Evolutionary conservation across 1,140 invertebrate species (phyloP).

Genomic region (Drosophila rufa): DNA sequence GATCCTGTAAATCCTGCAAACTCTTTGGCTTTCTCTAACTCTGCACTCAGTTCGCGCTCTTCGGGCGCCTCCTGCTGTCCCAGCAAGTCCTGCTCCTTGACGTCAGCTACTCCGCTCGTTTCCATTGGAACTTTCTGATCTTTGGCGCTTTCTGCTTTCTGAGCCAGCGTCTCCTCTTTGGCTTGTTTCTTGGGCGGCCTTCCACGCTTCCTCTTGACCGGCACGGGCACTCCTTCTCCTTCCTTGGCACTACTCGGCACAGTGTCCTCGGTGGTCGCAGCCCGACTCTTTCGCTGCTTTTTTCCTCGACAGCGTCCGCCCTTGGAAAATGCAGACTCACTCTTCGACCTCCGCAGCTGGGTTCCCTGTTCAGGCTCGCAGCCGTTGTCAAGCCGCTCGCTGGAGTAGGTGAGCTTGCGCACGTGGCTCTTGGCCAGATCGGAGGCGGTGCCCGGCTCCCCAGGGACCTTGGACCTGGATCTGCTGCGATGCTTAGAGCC

Average conservation of each 20-base stretch:
- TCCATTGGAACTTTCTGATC: not conserved
- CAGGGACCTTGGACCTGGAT: slow-evolving; percentile 37
- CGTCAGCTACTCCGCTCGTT: not conserved
- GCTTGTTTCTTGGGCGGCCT: slow-evolving; percentile 31
- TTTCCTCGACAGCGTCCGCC: not conserved
- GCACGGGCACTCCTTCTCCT: not conserved
- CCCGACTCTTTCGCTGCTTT: slow-evolving; percentile 21
- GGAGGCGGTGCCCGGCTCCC: slow-evolving; percentile 7
- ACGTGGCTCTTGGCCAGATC: slow-evolving; percentile 29
- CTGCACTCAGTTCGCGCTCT: slow-evolving; percentile 1
- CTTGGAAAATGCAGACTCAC: slow-evolving; percentile 35
- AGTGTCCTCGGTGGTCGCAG: slow-evolving; percentile 35
- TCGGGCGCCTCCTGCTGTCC: not conserved
- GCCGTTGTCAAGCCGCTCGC: slow-evolving; percentile 48
- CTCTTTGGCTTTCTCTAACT: slow-evolving; percentile 41
- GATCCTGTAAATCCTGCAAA: not conserved
- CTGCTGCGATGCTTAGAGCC: slow-evolving; percentile 56
- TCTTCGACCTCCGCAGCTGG: slow-evolving; percentile 34
- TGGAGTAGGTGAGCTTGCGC: slow-evolving; percentile 69
- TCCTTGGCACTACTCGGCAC: not conserved
- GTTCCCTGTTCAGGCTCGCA: not conserved
- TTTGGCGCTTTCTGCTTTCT: not conserved
- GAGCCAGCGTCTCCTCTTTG: not conserved
- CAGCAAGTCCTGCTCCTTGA: not conserved
- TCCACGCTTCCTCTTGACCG: slow-evolving; percentile 34